These are phyloP conservation scores for Paramisgurnus dabryanus DNA, from an alignment of 2,113 vertebrate genomes.

Conservation along the genomic window DNA sequence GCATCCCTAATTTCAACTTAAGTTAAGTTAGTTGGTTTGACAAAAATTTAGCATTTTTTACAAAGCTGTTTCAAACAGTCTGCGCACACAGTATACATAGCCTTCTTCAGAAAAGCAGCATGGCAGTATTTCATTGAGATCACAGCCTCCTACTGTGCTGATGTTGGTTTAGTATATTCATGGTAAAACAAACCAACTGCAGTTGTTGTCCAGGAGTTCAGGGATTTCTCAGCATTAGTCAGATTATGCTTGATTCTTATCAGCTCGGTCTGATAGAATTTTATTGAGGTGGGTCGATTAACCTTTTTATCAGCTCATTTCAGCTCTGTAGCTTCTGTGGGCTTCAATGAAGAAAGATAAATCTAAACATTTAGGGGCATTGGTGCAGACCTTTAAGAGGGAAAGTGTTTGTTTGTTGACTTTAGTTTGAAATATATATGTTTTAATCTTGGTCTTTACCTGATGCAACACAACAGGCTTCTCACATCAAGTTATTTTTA, in stretches of 20 bases:
- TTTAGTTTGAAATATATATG: no score
- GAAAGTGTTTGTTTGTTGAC: no score
- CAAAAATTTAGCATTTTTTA: no score
- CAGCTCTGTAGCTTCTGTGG: not conserved
- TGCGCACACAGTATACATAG: not conserved
- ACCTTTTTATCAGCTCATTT: constrained; percentile 21
- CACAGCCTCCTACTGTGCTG: not conserved
- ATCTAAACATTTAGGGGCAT: no score
- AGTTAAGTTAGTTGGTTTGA: no score
- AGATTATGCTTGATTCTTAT: constrained; percentile 25
- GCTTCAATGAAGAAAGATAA: not conserved
- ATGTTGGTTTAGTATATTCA: constrained; percentile 10
- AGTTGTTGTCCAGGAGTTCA: constrained; percentile 37
- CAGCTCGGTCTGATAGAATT: not conserved
- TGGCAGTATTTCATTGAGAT: not conserved
- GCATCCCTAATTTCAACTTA: no score
- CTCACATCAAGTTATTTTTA: no score
- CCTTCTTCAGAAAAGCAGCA: not conserved
- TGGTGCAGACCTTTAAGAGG: no score
- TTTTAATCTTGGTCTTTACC: no score
- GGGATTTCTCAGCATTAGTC: constrained; percentile 25
- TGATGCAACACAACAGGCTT: no score
- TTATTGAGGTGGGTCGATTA: not conserved
- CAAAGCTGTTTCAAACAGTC: no score
- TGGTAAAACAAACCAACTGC: constrained; percentile 13